A percentile compares a stretch with the other conserved stretches of the same genome.
These are phyloP conservation scores for Microtus montanus DNA, from an alignment of 2,113 vertebrate species.

Conservation along the genomic window DNA sequence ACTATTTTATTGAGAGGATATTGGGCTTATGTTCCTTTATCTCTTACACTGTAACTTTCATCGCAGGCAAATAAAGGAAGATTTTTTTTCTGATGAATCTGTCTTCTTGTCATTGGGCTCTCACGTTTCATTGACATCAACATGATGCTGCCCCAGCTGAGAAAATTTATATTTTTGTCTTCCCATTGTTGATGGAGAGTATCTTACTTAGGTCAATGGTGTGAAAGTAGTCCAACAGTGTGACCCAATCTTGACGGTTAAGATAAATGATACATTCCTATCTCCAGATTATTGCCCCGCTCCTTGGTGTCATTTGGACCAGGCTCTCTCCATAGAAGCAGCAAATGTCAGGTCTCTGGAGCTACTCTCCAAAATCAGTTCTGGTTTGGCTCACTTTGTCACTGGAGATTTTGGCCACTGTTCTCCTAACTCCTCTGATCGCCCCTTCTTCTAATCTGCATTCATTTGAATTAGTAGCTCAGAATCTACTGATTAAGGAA, in stretches of 20 bases:
- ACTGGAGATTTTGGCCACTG: background rate
- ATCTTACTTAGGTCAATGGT: background rate
- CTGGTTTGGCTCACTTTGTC: slow-evolving; percentile 21
- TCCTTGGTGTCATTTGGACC: background rate
- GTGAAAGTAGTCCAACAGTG: background rate
- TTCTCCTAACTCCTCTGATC: background rate
- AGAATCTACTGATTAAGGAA: background rate
- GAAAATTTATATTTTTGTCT: slow-evolving; percentile 30
- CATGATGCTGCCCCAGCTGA: background rate
- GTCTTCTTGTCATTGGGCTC: slow-evolving; percentile 3
- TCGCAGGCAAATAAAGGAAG: slow-evolving; percentile 42
- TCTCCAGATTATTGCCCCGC: background rate
- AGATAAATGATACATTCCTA: background rate
- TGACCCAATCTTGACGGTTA: slow-evolving; percentile 2
- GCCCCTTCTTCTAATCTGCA: background rate
- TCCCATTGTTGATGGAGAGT: background rate
- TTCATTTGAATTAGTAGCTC: background rate
- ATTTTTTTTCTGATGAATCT: background rate
- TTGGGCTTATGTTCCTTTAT: background rate
- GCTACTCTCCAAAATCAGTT: slow-evolving; percentile 1
- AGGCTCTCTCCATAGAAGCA: background rate
- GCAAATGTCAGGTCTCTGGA: background rate
- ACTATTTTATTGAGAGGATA: background rate
- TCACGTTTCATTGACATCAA: background rate
- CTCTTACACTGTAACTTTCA: slow-evolving; percentile 50